Evolutionary conservation across 2,888 invertebrate genomes (phyloP).

Genomic region (Napeogenes inachia): DNA sequence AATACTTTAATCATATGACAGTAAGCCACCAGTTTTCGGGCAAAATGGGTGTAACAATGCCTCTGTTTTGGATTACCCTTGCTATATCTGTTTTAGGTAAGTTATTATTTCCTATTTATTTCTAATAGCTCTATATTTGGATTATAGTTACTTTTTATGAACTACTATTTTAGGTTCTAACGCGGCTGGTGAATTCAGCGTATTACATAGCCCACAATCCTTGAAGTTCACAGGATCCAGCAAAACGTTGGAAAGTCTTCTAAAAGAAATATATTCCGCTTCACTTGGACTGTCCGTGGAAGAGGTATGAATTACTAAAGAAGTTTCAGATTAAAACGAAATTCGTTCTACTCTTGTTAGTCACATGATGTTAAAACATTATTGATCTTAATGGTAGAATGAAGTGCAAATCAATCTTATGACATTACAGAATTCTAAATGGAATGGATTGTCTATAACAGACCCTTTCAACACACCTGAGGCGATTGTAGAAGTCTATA

Average conservation of each 20-base stretch:
- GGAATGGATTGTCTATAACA: constrained; percentile 82
- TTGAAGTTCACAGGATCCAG: constrained; percentile 82
- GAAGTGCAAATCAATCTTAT: background rate
- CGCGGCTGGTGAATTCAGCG: constrained; percentile 81
- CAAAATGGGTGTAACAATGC: constrained; percentile 64
- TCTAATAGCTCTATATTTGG: background rate
- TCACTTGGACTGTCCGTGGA: constrained; percentile 84
- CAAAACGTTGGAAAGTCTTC: constrained; percentile 78
- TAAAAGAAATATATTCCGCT: constrained; percentile 85
- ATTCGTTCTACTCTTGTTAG: background rate
- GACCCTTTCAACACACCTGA: constrained; percentile 87
- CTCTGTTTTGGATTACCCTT: constrained; percentile 59
- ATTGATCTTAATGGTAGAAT: background rate
- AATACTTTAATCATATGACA: constrained; percentile 70
- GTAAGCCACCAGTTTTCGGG: constrained; percentile 49
- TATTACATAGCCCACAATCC: constrained; percentile 83
- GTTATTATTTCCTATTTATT: constrained; percentile 32
- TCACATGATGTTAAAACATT: constrained; percentile 3
- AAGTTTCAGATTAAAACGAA: background rate
- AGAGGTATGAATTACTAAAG: constrained; percentile 68
- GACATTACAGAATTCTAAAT: constrained; percentile 75
- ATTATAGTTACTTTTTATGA: background rate
- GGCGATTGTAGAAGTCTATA: constrained; percentile 81
- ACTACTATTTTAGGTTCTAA: constrained; percentile 58
- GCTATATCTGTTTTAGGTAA: constrained; percentile 61